phyloP scores from a whole-genome alignment of 2,113 vertebrate genomes.

The Nasalis larvatus region DNA sequence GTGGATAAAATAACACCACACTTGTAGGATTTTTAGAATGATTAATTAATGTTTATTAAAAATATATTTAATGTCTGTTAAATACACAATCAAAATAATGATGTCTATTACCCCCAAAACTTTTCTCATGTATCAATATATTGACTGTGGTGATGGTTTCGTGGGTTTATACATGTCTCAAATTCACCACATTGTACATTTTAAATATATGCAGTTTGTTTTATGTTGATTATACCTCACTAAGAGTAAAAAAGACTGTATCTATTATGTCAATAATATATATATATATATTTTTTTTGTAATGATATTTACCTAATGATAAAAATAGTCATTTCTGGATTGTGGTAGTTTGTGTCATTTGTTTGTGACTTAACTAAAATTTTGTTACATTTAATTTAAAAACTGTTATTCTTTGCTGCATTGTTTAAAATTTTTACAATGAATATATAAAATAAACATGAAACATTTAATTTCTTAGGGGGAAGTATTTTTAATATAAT shows the following conservation, averaged over 20 bases:
- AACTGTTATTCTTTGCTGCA: background rate
- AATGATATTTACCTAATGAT: background rate
- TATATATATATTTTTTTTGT: background rate
- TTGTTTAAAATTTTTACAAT: background rate
- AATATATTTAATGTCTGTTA: background rate
- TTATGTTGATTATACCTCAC: background rate
- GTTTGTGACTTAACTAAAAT: background rate
- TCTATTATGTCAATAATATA: background rate
- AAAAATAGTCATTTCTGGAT: background rate
- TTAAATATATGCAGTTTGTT: background rate
- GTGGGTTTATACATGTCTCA: background rate
- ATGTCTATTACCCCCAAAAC: background rate
- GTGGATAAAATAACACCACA: background rate
- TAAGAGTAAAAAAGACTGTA: background rate
- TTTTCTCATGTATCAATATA: background rate
- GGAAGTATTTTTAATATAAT: slow-evolving; percentile 7
- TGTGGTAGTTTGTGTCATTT: background rate
- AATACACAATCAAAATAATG: background rate
- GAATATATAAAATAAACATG: background rate
- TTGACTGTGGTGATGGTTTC: background rate
- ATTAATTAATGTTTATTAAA: background rate
- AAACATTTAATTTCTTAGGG: background rate
- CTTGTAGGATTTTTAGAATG: background rate
- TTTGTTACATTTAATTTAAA: slow-evolving; percentile 11
- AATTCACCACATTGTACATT: background rate